These are phyloP conservation scores for Charina bottae DNA, from an alignment of 2,113 vertebrate genomes.

Conservation along the genomic window DNA sequence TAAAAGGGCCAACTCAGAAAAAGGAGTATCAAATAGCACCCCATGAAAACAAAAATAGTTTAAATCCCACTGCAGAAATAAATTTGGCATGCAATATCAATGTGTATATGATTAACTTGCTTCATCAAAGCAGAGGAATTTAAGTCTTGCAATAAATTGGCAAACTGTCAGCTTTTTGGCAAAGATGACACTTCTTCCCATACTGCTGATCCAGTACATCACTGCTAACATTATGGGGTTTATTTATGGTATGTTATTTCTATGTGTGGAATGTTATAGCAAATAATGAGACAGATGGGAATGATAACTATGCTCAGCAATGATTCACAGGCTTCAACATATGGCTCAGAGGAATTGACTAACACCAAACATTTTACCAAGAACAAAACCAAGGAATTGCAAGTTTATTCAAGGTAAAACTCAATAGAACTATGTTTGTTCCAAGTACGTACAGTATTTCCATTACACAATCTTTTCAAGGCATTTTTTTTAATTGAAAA, in stretches of 20 bases:
- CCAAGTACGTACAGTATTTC: not conserved
- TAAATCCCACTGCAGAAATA: not conserved
- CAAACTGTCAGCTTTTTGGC: conserved; percentile 1
- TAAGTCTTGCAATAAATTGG: not conserved
- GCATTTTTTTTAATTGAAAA: not conserved
- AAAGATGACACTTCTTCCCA: not conserved
- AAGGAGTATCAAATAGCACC: not conserved
- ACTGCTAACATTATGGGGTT: conserved; percentile 12
- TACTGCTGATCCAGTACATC: not conserved
- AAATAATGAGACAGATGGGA: conserved; percentile 36
- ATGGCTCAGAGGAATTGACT: not conserved
- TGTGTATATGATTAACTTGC: not conserved
- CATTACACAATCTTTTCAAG: not conserved
- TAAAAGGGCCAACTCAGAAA: not conserved
- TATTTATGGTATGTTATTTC: not conserved
- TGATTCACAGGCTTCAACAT: not conserved
- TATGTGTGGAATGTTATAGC: not conserved
- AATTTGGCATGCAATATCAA: not conserved
- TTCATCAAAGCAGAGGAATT: conserved; percentile 9
- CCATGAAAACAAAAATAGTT: not conserved
- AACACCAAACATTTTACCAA: not conserved
- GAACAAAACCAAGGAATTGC: conserved; percentile 12
- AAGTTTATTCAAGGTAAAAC: not conserved
- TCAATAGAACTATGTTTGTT: not conserved
- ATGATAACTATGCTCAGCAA: not conserved